phyloP scores from a whole-genome alignment of 2,797 vertebrate genomes.

The Atherinosoma microstoma region DNA sequence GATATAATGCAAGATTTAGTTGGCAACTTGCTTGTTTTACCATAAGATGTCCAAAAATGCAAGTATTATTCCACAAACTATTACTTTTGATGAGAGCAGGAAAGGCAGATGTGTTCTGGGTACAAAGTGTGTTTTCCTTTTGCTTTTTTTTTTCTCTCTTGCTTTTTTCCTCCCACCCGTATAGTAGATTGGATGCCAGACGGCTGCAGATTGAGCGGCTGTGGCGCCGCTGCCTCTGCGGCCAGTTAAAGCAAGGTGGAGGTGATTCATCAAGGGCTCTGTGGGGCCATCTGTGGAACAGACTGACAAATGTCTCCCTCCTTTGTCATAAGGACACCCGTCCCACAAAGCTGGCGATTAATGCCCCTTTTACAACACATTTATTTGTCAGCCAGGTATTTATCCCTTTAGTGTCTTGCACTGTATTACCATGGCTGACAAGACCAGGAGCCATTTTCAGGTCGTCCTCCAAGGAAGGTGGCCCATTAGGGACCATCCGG shows the following conservation, averaged over 20 bases:
- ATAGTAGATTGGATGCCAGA: slow-evolving; percentile 54
- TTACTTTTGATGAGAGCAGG: neutral
- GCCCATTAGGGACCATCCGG: slow-evolving; percentile 44
- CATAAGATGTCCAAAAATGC: neutral
- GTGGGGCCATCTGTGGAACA: slow-evolving; percentile 84
- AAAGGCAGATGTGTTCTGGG: neutral
- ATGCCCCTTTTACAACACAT: slow-evolving; percentile 80
- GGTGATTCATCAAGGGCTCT: slow-evolving; percentile 83
- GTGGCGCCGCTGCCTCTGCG: slow-evolving; percentile 48
- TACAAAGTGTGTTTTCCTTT: neutral
- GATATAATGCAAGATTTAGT: neutral
- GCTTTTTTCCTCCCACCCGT: slow-evolving; percentile 6
- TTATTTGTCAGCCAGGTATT: slow-evolving; percentile 87
- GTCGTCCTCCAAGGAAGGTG: slow-evolving; percentile 56
- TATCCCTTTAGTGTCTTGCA: slow-evolving; percentile 74
- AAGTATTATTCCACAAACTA: neutral
- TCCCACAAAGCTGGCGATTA: slow-evolving; percentile 84
- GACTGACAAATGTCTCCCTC: slow-evolving; percentile 88
- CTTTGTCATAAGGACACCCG: slow-evolving; percentile 88
- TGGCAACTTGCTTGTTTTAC: slow-evolving; percentile 7
- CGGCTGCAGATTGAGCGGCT: slow-evolving; percentile 66
- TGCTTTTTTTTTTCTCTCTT: neutral
- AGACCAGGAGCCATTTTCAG: slow-evolving; percentile 65
- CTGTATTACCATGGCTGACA: slow-evolving; percentile 77
- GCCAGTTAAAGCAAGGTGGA: slow-evolving; percentile 79